Evolutionary conservation across 2,888 invertebrate genomes (phyloP).

Genomic region (Tetragnatha montana): DNA sequence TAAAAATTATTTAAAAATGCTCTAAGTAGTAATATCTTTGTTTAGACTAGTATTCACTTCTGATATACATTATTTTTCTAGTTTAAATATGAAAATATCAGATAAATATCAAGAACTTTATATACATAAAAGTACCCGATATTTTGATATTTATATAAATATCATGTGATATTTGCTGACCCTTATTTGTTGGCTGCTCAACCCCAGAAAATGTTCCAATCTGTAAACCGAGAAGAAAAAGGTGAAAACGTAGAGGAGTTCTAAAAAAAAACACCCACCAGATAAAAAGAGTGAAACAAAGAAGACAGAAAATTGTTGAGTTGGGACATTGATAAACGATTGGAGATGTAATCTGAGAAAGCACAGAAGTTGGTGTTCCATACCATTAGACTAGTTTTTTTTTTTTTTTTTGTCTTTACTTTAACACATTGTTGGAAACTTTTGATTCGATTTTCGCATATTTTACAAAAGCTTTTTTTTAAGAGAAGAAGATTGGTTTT

Average conservation of each 20-base stretch:
- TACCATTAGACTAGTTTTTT: conserved; percentile 17
- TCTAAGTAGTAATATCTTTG: no score
- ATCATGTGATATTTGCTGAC: no score
- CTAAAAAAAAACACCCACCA: conserved; percentile 30
- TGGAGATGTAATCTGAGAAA: conserved; percentile 43
- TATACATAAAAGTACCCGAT: no score
- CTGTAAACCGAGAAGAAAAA: conserved; percentile 1
- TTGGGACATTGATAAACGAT: conserved; percentile 65
- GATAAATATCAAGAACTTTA: no score
- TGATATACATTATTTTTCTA: no score
- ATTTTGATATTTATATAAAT: no score
- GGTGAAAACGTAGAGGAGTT: not conserved
- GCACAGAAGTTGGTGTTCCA: conserved; percentile 37
- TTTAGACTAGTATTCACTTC: no score
- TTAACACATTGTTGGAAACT: not conserved
- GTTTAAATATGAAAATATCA: no score
- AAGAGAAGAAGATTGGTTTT: not conserved
- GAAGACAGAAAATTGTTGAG: conserved; percentile 48
- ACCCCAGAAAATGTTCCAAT: no score
- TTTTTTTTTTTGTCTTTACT: conserved; percentile 1
- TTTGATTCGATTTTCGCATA: not conserved
- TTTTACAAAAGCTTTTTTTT: not conserved
- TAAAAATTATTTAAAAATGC: no score
- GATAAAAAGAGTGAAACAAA: conserved; percentile 59
- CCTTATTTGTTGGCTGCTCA: no score